These are phyloP conservation scores for Aurelia aurita DNA, from an alignment of 30 jellyfish, hydroid and myxozoan genomes.

Conservation along the genomic window DNA sequence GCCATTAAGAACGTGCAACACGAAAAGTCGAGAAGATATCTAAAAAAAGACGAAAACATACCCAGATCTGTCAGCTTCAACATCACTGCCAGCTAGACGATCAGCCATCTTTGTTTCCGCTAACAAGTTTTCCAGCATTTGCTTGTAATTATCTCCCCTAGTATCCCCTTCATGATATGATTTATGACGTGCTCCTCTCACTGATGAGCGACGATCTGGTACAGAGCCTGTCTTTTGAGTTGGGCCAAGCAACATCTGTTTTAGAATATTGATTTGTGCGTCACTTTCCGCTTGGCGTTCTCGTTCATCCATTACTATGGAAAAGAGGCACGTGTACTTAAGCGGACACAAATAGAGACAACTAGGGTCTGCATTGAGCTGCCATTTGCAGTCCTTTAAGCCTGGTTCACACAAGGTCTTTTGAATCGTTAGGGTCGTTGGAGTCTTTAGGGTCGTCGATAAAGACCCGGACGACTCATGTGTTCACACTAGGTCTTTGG, in stretches of 20 bases:
- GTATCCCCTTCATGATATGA: slow-evolving; percentile 38
- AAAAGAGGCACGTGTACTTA: not conserved
- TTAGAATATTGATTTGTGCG: slow-evolving; percentile 51
- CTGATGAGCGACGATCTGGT: not conserved
- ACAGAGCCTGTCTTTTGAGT: slow-evolving; percentile 2
- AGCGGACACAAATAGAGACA: not conserved
- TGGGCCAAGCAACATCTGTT: slow-evolving; percentile 35
- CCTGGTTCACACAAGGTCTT: no score
- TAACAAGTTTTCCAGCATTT: slow-evolving; percentile 40
- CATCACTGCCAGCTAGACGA: not conserved
- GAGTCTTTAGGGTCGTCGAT: no score
- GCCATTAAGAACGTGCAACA: no score
- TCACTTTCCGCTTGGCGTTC: slow-evolving; percentile 47
- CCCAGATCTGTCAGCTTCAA: slow-evolving; percentile 22
- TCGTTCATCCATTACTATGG: slow-evolving; percentile 52
- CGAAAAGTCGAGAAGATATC: no score
- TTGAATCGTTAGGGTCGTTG: no score
- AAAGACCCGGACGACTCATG: no score
- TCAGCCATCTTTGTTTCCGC: slow-evolving; percentile 4
- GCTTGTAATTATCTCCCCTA: slow-evolving; percentile 15
- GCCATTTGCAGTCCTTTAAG: no score
- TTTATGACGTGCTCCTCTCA: not conserved
- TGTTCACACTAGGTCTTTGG: no score
- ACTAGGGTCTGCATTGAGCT: no score
- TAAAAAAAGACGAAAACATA: not conserved